A percentile compares a stretch with the other conserved stretches of the same genome.
phyloP scores from a whole-genome alignment of 2,888 invertebrate species.

The Rotaria magnacalcarata region DNA sequence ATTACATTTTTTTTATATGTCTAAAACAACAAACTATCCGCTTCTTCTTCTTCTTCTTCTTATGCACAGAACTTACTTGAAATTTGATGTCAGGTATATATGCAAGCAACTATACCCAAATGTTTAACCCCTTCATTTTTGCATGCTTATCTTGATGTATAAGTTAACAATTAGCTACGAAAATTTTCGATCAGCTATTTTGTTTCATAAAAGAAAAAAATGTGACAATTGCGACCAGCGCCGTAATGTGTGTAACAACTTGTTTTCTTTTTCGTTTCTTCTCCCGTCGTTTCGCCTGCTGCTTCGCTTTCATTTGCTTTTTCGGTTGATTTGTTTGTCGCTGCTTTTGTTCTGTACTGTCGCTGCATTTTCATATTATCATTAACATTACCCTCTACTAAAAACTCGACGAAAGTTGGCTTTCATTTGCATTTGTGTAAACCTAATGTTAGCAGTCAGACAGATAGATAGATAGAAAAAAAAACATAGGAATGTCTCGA shows the following conservation, averaged over 20 bases:
- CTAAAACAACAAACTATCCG: background rate
- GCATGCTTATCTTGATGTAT: background rate
- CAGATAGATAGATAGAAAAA: background rate
- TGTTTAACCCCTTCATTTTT: background rate
- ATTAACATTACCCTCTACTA: background rate
- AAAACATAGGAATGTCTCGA: background rate
- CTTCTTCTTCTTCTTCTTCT: background rate
- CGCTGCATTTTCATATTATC: background rate
- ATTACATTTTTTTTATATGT: too few species aligned
- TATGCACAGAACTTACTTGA: conserved; percentile 5
- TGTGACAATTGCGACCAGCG: background rate
- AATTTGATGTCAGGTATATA: background rate
- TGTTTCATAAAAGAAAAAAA: background rate
- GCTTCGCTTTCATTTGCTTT: background rate
- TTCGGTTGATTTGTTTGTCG: background rate
- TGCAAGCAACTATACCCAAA: background rate
- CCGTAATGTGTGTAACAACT: background rate
- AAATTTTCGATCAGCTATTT: background rate
- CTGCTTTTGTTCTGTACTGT: background rate
- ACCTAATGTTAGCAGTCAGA: background rate
- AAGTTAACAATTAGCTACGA: background rate
- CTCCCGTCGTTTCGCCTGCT: background rate
- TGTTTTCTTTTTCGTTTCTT: background rate
- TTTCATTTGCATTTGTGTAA: background rate
- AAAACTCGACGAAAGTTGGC: background rate